Conservation (phyloP, 2,113 vertebrate species). For the Panthera tigris region DNA sequence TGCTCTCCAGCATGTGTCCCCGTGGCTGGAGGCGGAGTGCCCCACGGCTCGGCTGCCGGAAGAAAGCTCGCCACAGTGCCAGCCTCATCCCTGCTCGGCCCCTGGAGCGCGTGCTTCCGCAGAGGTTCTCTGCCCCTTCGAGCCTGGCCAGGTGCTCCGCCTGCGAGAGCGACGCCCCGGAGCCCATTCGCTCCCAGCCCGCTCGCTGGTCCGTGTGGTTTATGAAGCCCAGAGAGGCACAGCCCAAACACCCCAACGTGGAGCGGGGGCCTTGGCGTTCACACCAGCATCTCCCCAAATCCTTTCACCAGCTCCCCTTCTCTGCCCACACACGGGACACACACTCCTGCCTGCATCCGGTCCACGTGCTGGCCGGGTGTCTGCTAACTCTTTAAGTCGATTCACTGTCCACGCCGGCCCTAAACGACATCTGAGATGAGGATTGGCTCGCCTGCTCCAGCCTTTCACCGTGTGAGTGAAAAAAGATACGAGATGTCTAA, state of each 20-base stretch:
- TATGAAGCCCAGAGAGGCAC: background rate
- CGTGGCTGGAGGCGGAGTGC: background rate
- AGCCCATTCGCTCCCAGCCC: too few relatives aligned
- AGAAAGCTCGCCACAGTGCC: background rate
- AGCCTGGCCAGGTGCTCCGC: rapidly evolving
- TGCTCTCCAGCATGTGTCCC: background rate
- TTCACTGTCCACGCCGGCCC: background rate
- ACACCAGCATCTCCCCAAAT: background rate
- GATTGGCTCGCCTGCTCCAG: rapidly evolving
- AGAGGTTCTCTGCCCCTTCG: background rate
- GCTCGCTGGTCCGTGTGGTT: too few relatives aligned
- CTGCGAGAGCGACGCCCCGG: rapidly evolving
- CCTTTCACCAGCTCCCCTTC: background rate
- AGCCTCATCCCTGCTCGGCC: background rate
- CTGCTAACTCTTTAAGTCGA: rapidly evolving
- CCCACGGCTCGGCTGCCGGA: background rate
- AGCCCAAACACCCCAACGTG: background rate
- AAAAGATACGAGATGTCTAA: rapidly evolving
- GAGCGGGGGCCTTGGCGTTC: background rate
- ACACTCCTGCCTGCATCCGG: too few relatives aligned
- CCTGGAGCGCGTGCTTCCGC: rapidly evolving
- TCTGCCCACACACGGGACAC: background rate
- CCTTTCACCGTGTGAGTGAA: background rate
- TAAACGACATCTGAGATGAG: background rate
- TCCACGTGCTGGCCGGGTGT: rapidly evolving